Base-by-base conservation (phyloP, 2,888 invertebrate species). In the Heliconius charithonia region DNA sequence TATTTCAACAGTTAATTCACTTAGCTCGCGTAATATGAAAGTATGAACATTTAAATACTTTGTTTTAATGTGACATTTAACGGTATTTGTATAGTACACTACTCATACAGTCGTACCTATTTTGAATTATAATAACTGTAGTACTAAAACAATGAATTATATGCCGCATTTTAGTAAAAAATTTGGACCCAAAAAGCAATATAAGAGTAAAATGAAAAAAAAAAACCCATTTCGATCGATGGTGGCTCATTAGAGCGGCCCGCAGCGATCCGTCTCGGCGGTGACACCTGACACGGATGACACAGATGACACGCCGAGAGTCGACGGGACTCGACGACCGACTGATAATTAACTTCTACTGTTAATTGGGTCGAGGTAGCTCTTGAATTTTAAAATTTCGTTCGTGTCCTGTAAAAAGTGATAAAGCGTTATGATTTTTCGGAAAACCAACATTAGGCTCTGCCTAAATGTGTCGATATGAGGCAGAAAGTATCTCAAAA, bases 171-270 rank as follows among this genome's bases (percentile, higher is more conserved):
- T 51, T 59, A 3, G n/a, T 32, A 7, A 29, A 32, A 51, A 29
- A 25, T 51, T 45, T 27, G 12, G 3, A 45, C 16, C 25, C n/a
- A 25, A 6, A 41, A 45, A 45, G 27, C 25, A 27, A 25, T 16
- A 27, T 41, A 32, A 71, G 71, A 9, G 32, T 59, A 41, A 41
- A 78, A 59, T 41, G n/a, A 37, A 29, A 78, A 75, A 78, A 75
- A 80, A 59, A 56, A 41, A 45, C 73, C 69, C 63, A 72, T 80
- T 75, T 62, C 79, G 69, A 73, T 79, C 76, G 63, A 74, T 79
- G 76, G 56, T 37, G 59, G 67, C 41, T 78, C 80, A 76, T 79
- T 74, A 76, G 56, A 67, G 66, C 56, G n/a, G 71, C 59, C 63
- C 37, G 66, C 56, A 73, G 41, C 79, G 37, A 79, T 79, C 77